These are phyloP conservation scores for Petroica traversi DNA, from an alignment of 2,113 vertebrate species.

Conservation along the genomic window DNA sequence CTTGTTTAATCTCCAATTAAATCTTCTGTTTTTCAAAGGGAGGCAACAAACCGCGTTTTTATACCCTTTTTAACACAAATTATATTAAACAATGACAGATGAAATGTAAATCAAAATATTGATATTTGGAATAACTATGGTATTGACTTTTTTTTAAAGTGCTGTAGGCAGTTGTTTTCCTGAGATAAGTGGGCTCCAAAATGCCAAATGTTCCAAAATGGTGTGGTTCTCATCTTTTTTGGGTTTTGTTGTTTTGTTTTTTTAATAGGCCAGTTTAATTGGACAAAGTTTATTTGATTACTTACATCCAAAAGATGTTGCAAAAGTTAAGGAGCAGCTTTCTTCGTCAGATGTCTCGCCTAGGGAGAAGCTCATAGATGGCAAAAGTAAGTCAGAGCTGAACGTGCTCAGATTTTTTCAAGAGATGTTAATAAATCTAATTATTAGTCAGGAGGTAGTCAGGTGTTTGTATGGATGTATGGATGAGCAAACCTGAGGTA, in stretches of 20 bases:
- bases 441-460: background rate
- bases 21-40: background rate
- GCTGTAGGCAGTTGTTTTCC: background rate
- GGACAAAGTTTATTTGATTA: constrained; percentile 92
- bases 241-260: background rate
- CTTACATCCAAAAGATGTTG: constrained; percentile 90
- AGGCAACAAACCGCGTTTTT: background rate
- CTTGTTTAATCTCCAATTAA: background rate
- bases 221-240: background rate
- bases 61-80: background rate
- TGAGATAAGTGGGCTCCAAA: background rate
- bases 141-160: background rate
- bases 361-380: constrained; percentile 86
- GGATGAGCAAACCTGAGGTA: background rate
- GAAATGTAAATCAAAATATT: background rate
- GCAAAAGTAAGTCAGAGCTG: constrained; percentile 83
- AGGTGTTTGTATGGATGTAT: background rate
- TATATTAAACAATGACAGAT: background rate
- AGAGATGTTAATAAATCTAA: background rate
- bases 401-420: background rate
- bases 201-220: background rate
- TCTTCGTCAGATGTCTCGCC: constrained; percentile 84
- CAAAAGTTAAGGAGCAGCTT: constrained; percentile 92
- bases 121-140: background rate
- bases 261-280: constrained; percentile 81